These are phyloP conservation scores for Gymnocephalus cernua DNA, from an alignment of 2,113 vertebrate genomes.

Conservation along the genomic window DNA sequence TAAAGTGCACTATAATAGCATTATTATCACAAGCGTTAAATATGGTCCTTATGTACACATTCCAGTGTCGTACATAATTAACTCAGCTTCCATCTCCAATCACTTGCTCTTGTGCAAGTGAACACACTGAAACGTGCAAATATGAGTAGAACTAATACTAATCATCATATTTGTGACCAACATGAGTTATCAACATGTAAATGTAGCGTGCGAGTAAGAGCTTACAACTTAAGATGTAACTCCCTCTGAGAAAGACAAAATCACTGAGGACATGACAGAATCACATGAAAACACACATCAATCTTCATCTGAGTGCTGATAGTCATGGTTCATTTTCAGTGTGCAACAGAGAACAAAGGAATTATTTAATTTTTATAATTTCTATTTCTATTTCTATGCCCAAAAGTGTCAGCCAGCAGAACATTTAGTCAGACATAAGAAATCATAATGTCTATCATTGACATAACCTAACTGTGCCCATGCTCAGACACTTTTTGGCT, in stretches of 20 bases:
- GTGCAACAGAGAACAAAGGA: neutral
- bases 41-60: neutral
- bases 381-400: neutral
- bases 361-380: neutral
- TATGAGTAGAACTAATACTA: slow-evolving; percentile 4
- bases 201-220: neutral
- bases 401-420: neutral
- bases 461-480: neutral
- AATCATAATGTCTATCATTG: neutral
- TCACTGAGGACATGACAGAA: neutral
- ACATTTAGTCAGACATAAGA: neutral
- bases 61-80: neutral
- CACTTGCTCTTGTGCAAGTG: slow-evolving; percentile 37
- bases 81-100: neutral
- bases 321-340: slow-evolving; percentile 1
- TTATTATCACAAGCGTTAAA: slow-evolving; percentile 7
- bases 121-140: slow-evolving; percentile 35
- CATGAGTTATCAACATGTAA: neutral
- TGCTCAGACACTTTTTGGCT: too few species aligned
- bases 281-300: neutral
- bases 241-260: neutral
- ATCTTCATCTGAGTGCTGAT: neutral
- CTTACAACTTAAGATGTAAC: neutral
- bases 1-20: slow-evolving; percentile 60
- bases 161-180: neutral